Evolutionary conservation across 35 echinoderm and acorn worm species (phyloP).

Genomic region (Heliocidaris tuberculata): DNA sequence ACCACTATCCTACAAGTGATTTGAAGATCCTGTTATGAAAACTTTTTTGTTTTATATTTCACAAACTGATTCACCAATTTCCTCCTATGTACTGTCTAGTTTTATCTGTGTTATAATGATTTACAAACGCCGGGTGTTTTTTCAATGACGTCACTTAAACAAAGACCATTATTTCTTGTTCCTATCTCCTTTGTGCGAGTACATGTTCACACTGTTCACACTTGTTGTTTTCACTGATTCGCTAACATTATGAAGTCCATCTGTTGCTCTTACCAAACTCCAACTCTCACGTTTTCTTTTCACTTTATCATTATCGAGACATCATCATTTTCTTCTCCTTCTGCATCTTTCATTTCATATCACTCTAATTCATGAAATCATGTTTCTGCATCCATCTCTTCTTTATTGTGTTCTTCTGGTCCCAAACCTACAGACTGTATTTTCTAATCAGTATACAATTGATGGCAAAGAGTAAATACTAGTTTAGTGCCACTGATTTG

Average conservation of each 20-base stretch:
- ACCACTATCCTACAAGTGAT: background rate
- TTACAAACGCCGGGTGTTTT: background rate
- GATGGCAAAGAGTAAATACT: background rate
- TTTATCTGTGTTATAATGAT: background rate
- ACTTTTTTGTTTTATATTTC: background rate
- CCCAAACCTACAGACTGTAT: background rate
- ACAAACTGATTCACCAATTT: background rate
- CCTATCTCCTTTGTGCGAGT: background rate
- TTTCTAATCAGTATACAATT: background rate
- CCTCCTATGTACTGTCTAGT: background rate
- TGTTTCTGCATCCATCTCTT: background rate
- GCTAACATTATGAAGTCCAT: background rate
- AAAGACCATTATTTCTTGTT: background rate
- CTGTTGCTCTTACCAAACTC: background rate
- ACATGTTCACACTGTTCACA: background rate
- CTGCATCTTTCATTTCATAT: background rate
- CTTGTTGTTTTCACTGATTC: background rate
- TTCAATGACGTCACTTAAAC: background rate
- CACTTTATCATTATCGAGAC: background rate
- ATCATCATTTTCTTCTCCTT: background rate
- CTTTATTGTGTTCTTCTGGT: background rate
- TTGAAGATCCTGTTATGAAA: background rate
- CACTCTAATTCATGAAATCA: background rate
- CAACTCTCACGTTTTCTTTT: background rate
- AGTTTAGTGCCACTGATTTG: background rate